Evolutionary conservation across 1,140 invertebrate species (phyloP).

Genomic region (Gryon sp.): DNA sequence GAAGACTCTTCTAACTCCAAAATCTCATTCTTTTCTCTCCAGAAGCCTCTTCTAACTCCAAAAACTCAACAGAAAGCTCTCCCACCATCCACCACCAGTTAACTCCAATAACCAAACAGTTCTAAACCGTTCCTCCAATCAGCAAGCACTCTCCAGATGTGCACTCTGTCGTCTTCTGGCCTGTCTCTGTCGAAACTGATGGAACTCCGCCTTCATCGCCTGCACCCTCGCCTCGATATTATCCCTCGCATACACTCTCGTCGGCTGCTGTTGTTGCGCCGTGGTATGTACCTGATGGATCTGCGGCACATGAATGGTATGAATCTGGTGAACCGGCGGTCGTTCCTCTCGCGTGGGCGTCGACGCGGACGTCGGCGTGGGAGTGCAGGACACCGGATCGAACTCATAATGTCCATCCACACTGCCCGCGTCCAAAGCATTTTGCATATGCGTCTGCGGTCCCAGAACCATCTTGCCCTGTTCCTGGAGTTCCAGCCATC

Average conservation of each 20-base stretch:
- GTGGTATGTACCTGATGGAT: slow-evolving; percentile 75
- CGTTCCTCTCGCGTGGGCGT: slow-evolving; percentile 82
- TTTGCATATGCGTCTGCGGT: slow-evolving; percentile 61
- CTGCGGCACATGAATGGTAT: slow-evolving; percentile 69
- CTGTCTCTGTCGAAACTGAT: slow-evolving; percentile 93
- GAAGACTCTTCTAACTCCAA: too few relatives aligned
- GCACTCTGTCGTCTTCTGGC: slow-evolving; percentile 85
- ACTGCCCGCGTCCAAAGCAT: slow-evolving; percentile 87
- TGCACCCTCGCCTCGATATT: slow-evolving; percentile 94
- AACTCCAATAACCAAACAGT: too few relatives aligned
- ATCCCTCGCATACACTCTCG: slow-evolving; percentile 78
- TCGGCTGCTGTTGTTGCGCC: slow-evolving; percentile 75
- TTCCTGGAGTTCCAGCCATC: slow-evolving; percentile 82
- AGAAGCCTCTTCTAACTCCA: too few relatives aligned
- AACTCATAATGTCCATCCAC: slow-evolving; percentile 98
- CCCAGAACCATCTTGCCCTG: slow-evolving; percentile 60
- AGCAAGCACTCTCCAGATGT: slow-evolving; percentile 89
- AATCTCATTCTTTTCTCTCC: too few relatives aligned
- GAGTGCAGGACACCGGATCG: slow-evolving; percentile 87
- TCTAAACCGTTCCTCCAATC: background rate
- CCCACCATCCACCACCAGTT: too few relatives aligned
- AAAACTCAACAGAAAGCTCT: too few relatives aligned
- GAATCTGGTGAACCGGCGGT: slow-evolving; percentile 74
- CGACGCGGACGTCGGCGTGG: slow-evolving; percentile 85
- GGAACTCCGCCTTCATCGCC: slow-evolving; percentile 97